phyloP scores from a whole-genome alignment of 1,140 invertebrate genomes.

The Nasonia longicornis region DNA sequence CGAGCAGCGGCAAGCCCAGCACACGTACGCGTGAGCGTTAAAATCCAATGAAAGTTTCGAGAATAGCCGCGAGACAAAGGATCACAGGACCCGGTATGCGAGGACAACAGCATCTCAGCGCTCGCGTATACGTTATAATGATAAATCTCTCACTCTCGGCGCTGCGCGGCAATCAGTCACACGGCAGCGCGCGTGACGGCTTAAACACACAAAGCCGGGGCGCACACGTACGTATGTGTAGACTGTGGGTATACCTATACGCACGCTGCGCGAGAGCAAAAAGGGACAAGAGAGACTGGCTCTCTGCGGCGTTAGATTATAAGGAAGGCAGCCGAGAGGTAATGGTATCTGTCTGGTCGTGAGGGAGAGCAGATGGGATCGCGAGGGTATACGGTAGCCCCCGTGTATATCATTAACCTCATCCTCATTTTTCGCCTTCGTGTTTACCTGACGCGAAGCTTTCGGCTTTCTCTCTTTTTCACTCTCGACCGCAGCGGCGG shows the following conservation, averaged over 20 bases:
- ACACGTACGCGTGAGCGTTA: neutral
- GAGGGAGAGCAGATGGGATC: conserved; percentile 57
- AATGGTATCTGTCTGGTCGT: conserved; percentile 6
- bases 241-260: neutral
- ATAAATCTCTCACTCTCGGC: conserved; percentile 31
- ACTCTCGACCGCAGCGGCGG: neutral
- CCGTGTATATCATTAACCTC: conserved; percentile 67
- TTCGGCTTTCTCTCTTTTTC: conserved; percentile 44
- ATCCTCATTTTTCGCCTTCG: conserved; percentile 63
- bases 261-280: neutral
- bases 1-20: neutral
- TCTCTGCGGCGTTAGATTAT: conserved; percentile 34
- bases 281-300: conserved; percentile 18
- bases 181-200: conserved; percentile 29
- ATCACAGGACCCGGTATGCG: neutral
- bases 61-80: conserved; percentile 6
- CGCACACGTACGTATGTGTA: neutral
- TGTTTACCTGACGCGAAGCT: neutral
- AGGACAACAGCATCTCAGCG: neutral
- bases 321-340: conserved; percentile 17
- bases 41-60: conserved; percentile 20
- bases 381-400: conserved; percentile 60
- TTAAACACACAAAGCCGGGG: conserved; percentile 29
- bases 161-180: conserved; percentile 33
- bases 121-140: neutral